Conservation (phyloP, 2,888 invertebrate genomes). For the Acanthosepion lycidas region DNA sequence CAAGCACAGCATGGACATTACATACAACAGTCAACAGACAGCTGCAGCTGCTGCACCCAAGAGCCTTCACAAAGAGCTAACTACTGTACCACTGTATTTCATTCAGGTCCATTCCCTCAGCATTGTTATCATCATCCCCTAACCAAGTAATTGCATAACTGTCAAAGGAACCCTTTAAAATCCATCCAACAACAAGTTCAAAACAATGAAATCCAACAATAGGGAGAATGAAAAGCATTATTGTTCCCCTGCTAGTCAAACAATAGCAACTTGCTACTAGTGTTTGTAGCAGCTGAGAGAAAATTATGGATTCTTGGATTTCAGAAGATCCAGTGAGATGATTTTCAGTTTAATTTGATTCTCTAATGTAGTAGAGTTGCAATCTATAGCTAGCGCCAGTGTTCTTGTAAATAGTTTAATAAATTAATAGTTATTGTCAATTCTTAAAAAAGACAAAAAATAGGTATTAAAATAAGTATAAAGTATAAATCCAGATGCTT, state of each 20-base stretch:
- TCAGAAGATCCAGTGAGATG: not conserved
- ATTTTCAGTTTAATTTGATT: not conserved
- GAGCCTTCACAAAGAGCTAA: not conserved
- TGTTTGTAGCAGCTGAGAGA: not conserved
- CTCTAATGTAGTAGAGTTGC: not conserved
- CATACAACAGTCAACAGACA: not conserved
- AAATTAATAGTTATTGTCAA: no score
- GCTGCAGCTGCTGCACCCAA: slow-evolving; percentile 5
- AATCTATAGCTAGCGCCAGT: not conserved
- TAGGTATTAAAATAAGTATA: no score
- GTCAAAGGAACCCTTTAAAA: not conserved
- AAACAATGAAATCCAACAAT: not conserved
- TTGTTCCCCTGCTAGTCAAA: not conserved
- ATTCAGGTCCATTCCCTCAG: not conserved
- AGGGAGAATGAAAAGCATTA: not conserved
- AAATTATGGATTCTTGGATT: slow-evolving; percentile 17
- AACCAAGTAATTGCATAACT: not conserved
- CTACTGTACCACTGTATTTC: not conserved
- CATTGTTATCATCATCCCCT: slow-evolving; percentile 7
- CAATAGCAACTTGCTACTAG: not conserved
- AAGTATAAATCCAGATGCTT: no score
- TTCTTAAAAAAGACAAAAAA: no score
- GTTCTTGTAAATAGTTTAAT: not conserved
- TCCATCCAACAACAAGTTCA: not conserved
- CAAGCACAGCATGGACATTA: not conserved